A percentile compares a stretch with the other conserved stretches of the same genome.
Evolutionary conservation across 2,888 invertebrate species (phyloP).

Genomic region (Ferrisia virgata): DNA sequence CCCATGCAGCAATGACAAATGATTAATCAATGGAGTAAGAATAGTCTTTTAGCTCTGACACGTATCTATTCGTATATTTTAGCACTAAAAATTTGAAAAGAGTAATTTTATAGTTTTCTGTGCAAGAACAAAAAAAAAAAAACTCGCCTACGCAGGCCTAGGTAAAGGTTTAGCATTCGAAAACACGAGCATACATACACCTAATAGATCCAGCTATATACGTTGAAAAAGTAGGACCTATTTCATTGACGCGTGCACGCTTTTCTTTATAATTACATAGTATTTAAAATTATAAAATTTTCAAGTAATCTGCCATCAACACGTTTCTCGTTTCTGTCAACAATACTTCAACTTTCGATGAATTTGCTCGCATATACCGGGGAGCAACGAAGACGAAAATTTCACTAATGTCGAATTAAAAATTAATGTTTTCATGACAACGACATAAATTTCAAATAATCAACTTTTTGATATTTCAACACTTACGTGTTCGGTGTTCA

Average conservation of each 20-base stretch:
- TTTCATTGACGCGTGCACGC: background rate
- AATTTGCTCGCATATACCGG: background rate
- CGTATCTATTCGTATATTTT: background rate
- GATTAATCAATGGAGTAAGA: background rate
- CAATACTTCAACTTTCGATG: background rate
- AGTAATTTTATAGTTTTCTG: background rate
- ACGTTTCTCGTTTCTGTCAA: background rate
- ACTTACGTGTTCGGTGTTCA: background rate
- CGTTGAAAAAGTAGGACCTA: background rate
- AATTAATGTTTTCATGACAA: conserved; percentile 9
- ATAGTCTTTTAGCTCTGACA: background rate
- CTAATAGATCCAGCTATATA: too few relatives aligned
- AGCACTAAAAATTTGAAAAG: background rate
- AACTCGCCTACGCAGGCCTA: background rate
- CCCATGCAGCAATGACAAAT: background rate
- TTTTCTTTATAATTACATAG: background rate
- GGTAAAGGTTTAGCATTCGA: too few relatives aligned
- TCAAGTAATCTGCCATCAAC: background rate
- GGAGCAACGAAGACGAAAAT: background rate
- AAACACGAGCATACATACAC: too few relatives aligned
- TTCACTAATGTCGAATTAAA: background rate
- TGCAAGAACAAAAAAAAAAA: background rate
- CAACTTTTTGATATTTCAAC: conserved; percentile 17
- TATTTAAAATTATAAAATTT: background rate
- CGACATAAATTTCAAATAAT: background rate